Evolutionary conservation across 2,888 invertebrate species (phyloP).

Genomic region (Sarcophaga rosellei): DNA sequence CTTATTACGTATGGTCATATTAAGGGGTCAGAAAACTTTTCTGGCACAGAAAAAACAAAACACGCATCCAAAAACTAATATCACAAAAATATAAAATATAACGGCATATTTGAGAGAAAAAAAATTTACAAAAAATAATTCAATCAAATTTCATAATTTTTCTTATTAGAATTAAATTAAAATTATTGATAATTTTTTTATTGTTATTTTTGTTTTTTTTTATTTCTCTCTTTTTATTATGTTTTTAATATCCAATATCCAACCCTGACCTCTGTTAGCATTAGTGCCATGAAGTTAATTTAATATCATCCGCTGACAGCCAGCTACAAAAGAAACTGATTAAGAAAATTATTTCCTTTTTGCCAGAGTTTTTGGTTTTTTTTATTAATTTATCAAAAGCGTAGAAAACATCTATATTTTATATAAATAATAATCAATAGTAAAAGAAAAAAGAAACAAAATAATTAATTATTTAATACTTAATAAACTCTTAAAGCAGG

Average conservation of each 20-base stretch:
- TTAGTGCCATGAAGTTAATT: slow-evolving; percentile 9
- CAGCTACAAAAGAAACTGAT: slow-evolving; percentile 11
- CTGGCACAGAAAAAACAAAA: not conserved
- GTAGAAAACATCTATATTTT: slow-evolving; percentile 12
- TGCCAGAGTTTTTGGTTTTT: not conserved
- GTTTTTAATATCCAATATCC: not conserved
- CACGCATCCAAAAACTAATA: slow-evolving; percentile 15
- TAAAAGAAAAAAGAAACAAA: slow-evolving; percentile 15
- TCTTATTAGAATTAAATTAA: not conserved
- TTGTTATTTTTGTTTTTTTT: not conserved
- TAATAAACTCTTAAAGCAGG: slow-evolving; percentile 1
- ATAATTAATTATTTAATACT: slow-evolving; percentile 33
- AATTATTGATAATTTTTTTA: not conserved
- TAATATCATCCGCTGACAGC: slow-evolving; percentile 27
- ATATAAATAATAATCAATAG: not conserved
- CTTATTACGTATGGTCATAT: slow-evolving; percentile 19
- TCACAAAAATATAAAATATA: not conserved
- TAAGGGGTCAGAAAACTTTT: slow-evolving; percentile 39
- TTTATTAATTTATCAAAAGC: slow-evolving; percentile 25
- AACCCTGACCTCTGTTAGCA: slow-evolving; percentile 40
- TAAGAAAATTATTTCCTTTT: slow-evolving; percentile 57
- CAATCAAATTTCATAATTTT: not conserved
- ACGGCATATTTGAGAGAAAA: no score
- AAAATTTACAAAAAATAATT: not conserved
- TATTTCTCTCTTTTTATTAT: not conserved